Conservation (phyloP, 2,797 vertebrate genomes). For the Dendrocincla fuliginosa region DNA sequence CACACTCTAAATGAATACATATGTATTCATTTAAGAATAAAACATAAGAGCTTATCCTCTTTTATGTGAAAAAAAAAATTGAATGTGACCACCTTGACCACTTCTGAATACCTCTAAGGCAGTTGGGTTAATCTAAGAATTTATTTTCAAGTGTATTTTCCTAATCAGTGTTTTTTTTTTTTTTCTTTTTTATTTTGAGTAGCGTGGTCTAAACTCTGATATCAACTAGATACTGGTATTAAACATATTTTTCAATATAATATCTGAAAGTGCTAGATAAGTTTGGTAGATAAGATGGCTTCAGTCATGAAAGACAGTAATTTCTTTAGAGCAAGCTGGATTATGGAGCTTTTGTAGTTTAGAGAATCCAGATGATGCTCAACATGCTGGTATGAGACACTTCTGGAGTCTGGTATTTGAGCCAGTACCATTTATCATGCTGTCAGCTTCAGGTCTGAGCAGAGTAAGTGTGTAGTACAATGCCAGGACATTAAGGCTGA, state of each 20-base stretch:
- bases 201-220: not conserved
- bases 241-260: not conserved
- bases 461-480: not conserved
- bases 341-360: not conserved
- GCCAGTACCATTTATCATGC: not conserved
- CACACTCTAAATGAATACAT: not conserved
- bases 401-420: not conserved
- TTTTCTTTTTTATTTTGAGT: too few species aligned
- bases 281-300: not conserved
- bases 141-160: not conserved
- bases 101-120: not conserved
- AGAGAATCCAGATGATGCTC: not conserved
- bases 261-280: not conserved
- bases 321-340: not conserved
- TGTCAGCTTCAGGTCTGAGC: not conserved
- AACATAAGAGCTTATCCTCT: not conserved
- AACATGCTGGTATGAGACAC: not conserved
- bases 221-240: not conserved
- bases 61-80: not conserved
- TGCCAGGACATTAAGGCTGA: not conserved
- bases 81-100: not conserved
- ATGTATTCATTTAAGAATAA: too few species aligned
- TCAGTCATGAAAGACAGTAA: not conserved
- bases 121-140: not conserved
- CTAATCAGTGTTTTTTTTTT: not conserved